Conservation (phyloP, 2,113 vertebrate genomes). For the Naja naja region DNA sequence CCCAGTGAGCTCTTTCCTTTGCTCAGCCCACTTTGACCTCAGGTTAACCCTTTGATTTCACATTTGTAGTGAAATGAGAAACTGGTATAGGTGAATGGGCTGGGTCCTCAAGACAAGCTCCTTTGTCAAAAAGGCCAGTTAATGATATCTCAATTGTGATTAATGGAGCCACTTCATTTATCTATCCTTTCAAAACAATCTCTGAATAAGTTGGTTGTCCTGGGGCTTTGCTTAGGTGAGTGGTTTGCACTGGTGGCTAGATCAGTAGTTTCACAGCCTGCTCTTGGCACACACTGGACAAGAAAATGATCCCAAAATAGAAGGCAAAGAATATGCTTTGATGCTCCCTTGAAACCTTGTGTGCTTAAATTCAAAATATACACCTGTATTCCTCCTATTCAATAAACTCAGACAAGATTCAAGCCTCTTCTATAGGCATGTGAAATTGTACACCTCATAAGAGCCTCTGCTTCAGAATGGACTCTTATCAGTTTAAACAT, state of each 20-base stretch:
- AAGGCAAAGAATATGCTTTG: constrained; percentile 19
- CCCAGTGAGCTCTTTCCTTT: not conserved
- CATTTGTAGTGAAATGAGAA: not conserved
- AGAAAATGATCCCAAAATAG: constrained; percentile 23
- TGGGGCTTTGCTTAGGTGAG: not conserved
- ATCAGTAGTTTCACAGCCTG: not conserved
- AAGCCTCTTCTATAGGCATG: constrained; percentile 33
- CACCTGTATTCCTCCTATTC: constrained; percentile 50
- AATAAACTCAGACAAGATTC: constrained; percentile 49
- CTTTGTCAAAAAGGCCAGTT: not conserved
- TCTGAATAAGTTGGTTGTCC: not conserved
- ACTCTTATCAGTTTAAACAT: not conserved
- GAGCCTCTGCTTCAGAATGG: constrained; percentile 33
- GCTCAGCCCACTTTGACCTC: not conserved
- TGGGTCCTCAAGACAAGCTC: not conserved
- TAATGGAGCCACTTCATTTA: not conserved
- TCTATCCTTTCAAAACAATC: not conserved
- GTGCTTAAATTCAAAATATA: constrained; percentile 47
- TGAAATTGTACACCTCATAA: constrained; percentile 24
- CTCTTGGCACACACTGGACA: not conserved
- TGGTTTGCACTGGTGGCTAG: not conserved
- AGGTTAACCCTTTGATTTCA: not conserved
- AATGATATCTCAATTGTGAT: not conserved
- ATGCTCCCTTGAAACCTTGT: constrained; percentile 37
- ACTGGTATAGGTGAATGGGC: not conserved